Conservation (phyloP, 1,140 invertebrate genomes). For the Heliconius melpomene region DNA sequence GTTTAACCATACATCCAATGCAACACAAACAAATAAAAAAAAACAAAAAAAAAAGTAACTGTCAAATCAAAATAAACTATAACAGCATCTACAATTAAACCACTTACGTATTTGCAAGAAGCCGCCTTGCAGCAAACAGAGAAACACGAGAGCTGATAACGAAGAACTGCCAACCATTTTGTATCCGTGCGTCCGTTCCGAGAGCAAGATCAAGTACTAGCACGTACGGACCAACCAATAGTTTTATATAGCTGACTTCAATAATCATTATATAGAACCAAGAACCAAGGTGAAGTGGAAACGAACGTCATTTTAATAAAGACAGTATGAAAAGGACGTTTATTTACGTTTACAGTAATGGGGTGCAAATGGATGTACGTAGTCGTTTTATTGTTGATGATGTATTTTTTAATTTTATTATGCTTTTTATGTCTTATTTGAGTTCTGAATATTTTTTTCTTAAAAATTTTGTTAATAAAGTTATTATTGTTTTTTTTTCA, state of each 20-base stretch:
- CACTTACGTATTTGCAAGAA: conserved; percentile 36
- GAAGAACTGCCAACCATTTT: conserved; percentile 34
- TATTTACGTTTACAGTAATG: not conserved
- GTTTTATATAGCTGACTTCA: conserved; percentile 45
- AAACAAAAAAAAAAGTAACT: not conserved
- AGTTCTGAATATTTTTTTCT: not conserved
- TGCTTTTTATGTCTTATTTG: not conserved
- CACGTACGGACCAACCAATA: conserved; percentile 31
- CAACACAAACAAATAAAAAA: not conserved
- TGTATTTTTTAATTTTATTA: not conserved
- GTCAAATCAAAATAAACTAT: not conserved
- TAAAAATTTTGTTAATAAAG: too few relatives aligned
- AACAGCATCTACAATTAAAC: not conserved
- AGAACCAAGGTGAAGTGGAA: conserved; percentile 45
- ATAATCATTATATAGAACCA: conserved; percentile 43
- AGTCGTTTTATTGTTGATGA: not conserved
- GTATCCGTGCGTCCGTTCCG: conserved; percentile 23
- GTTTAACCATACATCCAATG: too few relatives aligned
- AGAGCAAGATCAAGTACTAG: conserved; percentile 34
- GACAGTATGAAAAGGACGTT: conserved; percentile 29
- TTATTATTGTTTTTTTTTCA: too few relatives aligned
- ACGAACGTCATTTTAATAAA: conserved; percentile 33
- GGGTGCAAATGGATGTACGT: not conserved
- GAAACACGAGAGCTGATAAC: conserved; percentile 14
- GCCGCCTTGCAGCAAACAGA: conserved; percentile 16